Conservation (phyloP, 2,888 invertebrate species). For the Silvanus unidentatus region DNA sequence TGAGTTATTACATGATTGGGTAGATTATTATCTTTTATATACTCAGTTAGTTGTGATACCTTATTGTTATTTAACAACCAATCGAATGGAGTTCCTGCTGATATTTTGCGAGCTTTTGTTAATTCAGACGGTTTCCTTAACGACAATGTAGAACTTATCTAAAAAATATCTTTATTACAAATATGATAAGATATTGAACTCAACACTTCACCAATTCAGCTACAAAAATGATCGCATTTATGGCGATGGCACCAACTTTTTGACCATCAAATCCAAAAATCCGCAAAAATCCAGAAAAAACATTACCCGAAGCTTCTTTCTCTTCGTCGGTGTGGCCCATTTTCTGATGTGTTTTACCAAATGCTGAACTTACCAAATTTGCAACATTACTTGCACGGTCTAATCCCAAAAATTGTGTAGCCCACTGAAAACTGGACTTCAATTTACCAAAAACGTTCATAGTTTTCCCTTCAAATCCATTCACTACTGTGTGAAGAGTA, state of each 20-base stretch:
- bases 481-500: not conserved
- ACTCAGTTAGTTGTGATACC: slow-evolving; percentile 53
- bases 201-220: slow-evolving; percentile 68
- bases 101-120: slow-evolving; percentile 30
- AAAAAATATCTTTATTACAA: slow-evolving; percentile 11
- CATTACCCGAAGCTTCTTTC: slow-evolving; percentile 33
- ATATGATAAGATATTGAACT: slow-evolving; percentile 2
- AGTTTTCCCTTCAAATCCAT: slow-evolving; percentile 13
- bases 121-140: slow-evolving; percentile 44
- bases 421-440: slow-evolving; percentile 45
- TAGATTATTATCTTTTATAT: slow-evolving; percentile 58
- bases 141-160: slow-evolving; percentile 58
- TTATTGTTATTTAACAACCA: slow-evolving; percentile 62
- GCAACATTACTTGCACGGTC: slow-evolving; percentile 54
- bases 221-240: slow-evolving; percentile 76
- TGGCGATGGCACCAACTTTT: slow-evolving; percentile 73
- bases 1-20: slow-evolving; percentile 57
- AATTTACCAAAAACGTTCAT: slow-evolving; percentile 19
- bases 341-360: slow-evolving; percentile 32
- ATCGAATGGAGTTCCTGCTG: slow-evolving; percentile 48
- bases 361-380: slow-evolving; percentile 55
- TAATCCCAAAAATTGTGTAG: slow-evolving; percentile 47
- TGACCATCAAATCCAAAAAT: slow-evolving; percentile 70
- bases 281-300: slow-evolving; percentile 56
- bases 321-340: slow-evolving; percentile 12